Evolutionary conservation across 2,797 vertebrate genomes (phyloP), one percentile per base, ranked within the genome.

Genomic region (Holocentrus rufus): DNA sequence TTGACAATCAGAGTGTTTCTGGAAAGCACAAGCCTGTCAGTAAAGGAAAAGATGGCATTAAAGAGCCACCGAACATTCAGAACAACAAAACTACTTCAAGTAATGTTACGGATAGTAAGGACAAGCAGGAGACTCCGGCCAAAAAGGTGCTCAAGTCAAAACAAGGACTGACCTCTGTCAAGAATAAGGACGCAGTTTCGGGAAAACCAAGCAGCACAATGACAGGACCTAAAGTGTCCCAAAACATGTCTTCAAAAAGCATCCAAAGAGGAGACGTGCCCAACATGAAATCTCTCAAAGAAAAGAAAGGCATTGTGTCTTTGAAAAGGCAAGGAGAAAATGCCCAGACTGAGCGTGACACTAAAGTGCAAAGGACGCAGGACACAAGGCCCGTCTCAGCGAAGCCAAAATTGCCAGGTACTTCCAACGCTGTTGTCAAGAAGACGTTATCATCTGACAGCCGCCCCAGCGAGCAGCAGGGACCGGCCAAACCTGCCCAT

Each of bases 281-380:
- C 2, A 85, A 85, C 76, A 69, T 84, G 36, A 92, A 89, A 31
- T 76, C 84, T 50, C 49, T 72, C 0, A 94, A 94, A 74, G 89
- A 85, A 39, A 93, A 92, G 79, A 87, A 90, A 42, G 80, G 87
- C 46, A 67, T 83, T 74, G 31, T 72, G 64, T 84, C 78, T 50
- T 77, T 95, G 66, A 98, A 97, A 89, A 87, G 95, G 67, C 95
- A 90, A 50, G 87, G 86, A 0, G 92, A 94, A 90, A 93, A 53
- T 39, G 10, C 57, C 60, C 88, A 80, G 72, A 90, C 85, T 75
- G 93, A 93, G 57, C 92, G 85, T 78, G 82, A 91, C 1, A 34
- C 92, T 57, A 98, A 98, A 93, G 90, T 95, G 61, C 96, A 93
- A 55, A 98, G 95, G 90, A 90, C 92, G 76, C 95, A 74, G 17